Evolutionary conservation across 2,113 vertebrate species (phyloP).

Genomic region (Oncorhynchus tshawytscha): DNA sequence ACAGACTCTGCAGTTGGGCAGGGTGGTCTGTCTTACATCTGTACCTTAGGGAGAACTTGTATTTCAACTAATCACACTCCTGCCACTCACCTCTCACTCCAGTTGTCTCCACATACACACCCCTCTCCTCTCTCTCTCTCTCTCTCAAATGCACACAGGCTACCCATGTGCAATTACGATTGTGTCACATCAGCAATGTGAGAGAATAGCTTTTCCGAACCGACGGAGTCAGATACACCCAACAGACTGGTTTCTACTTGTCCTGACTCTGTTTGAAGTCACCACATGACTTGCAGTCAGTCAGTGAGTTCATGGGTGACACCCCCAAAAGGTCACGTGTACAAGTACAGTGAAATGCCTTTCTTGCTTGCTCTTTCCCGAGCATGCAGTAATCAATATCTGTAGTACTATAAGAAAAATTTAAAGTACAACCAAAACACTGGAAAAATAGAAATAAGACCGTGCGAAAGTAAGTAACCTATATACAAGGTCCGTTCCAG

Average conservation of each 20-base stretch:
- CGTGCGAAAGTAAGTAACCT: too few species aligned
- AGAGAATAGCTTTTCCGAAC: slow-evolving; percentile 18
- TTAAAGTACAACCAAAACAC: too few species aligned
- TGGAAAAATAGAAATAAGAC: too few species aligned
- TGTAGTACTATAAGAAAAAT: too few species aligned
- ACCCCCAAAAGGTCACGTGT: too few species aligned
- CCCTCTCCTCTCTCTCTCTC: slow-evolving; percentile 5
- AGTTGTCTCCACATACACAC: not conserved
- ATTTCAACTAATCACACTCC: slow-evolving; percentile 32
- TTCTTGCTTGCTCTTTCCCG: too few species aligned
- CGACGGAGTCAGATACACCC: not conserved
- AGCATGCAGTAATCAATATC: too few species aligned
- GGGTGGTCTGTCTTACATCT: slow-evolving; percentile 4
- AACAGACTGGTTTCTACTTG: slow-evolving; percentile 9
- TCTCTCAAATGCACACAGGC: not conserved
- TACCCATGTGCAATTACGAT: slow-evolving; percentile 18
- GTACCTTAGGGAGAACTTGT: slow-evolving; percentile 46
- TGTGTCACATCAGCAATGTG: slow-evolving; percentile 26
- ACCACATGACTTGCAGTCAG: slow-evolving; percentile 30
- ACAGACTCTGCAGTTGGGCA: slow-evolving; percentile 59
- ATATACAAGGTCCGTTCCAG: too few species aligned
- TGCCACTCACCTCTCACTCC: not conserved
- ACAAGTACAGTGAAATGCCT: too few species aligned
- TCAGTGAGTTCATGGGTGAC: slow-evolving; percentile 26
- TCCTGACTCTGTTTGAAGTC: slow-evolving; percentile 28